A percentile compares a stretch with the other conserved stretches of the same genome.
Conservation (phyloP, 2,888 invertebrate species). For the Alviniconcha strummeri region DNA sequence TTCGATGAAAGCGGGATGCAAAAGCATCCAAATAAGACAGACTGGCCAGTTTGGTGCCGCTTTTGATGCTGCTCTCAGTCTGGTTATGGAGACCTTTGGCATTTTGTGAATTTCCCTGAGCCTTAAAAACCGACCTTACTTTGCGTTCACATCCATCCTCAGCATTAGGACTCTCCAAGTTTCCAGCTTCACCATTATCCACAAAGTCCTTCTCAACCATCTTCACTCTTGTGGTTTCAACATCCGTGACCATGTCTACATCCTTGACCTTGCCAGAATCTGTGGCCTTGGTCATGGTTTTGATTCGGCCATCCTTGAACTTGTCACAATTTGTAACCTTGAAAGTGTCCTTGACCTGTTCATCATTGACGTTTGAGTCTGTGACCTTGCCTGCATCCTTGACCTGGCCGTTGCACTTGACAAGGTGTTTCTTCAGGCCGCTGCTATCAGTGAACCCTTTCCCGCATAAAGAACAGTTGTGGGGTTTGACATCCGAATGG, state of each 20-base stretch:
- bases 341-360: not conserved
- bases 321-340: no score
- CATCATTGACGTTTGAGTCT: not conserved
- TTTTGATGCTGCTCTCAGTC: not conserved
- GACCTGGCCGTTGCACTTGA: not conserved
- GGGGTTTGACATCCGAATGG: constrained; percentile 29
- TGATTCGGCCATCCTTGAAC: no score
- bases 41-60: not conserved
- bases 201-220: not conserved
- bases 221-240: not conserved
- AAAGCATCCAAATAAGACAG: not conserved
- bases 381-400: not conserved
- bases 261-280: no score
- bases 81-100: not conserved
- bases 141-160: no score
- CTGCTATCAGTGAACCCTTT: constrained; percentile 34
- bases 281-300: no score
- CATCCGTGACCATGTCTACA: not conserved
- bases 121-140: not conserved
- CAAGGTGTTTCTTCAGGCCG: constrained; percentile 25
- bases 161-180: not conserved
- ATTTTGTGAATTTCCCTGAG: not conserved
- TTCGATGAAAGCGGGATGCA: not conserved
- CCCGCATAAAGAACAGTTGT: constrained; percentile 15
- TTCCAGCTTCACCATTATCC: not conserved